Conservation (phyloP, 2,888 invertebrate genomes). For the Noctuana brunneofusca region DNA sequence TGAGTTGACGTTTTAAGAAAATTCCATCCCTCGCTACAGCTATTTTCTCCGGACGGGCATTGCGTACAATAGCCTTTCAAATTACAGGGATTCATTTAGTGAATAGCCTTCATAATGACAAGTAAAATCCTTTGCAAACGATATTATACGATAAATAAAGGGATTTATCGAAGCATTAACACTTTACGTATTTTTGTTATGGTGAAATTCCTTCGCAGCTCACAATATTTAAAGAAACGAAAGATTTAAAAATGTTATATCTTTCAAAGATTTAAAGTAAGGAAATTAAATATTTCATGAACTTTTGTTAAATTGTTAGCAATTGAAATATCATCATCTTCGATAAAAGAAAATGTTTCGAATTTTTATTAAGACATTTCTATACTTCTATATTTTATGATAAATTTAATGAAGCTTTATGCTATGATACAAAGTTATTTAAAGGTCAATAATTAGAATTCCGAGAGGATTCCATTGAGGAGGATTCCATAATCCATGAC, state of each 20-base stretch:
- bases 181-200: slow-evolving; percentile 38
- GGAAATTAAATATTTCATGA: no score
- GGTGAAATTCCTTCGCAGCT: not conserved
- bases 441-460: not conserved
- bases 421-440: no score
- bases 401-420: no score
- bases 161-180: slow-evolving; percentile 55
- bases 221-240: not conserved
- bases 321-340: no score
- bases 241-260: not conserved
- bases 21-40: slow-evolving; percentile 51
- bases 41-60: slow-evolving; percentile 48
- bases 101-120: slow-evolving; percentile 68
- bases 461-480: no score
- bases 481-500: no score
- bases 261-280: no score
- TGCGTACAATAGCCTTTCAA: slow-evolving; percentile 65
- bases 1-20: slow-evolving; percentile 74
- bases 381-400: no score
- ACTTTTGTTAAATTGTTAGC: no score
- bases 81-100: slow-evolving; percentile 68
- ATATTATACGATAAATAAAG: slow-evolving; percentile 60
- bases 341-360: not conserved
- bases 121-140: slow-evolving; percentile 56
- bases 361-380: no score